A percentile compares a stretch with the other conserved stretches of the same genome.
Evolutionary conservation across 2,888 invertebrate species (phyloP).

Genomic region (Caenorhabditis drosophilae): DNA sequence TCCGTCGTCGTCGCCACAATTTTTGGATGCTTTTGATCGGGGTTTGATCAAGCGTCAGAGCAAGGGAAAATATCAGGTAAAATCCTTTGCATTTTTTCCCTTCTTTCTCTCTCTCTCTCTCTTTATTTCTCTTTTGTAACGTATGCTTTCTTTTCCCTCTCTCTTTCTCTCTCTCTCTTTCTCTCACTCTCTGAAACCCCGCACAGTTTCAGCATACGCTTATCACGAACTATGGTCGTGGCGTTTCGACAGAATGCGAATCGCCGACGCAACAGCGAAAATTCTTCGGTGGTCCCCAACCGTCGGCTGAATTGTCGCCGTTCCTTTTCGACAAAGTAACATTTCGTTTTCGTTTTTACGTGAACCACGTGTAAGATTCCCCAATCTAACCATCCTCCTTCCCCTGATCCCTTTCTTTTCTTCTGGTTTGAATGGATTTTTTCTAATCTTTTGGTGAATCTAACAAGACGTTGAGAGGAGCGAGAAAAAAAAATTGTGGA

Average conservation of each 20-base stretch:
- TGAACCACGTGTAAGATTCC: too few species aligned
- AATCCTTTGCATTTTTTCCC: too few species aligned
- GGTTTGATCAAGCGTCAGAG: slow-evolving; percentile 66
- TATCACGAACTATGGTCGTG: slow-evolving; percentile 62
- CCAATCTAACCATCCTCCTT: neutral
- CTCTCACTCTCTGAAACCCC: slow-evolving; percentile 3
- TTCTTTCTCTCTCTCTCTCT: too few species aligned
- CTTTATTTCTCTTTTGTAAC: neutral
- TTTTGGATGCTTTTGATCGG: slow-evolving; percentile 63
- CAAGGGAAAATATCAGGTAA: slow-evolving; percentile 68
- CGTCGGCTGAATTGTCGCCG: slow-evolving; percentile 63
- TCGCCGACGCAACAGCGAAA: slow-evolving; percentile 55
- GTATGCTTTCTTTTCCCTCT: slow-evolving; percentile 4
- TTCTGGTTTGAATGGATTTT: slow-evolving; percentile 1
- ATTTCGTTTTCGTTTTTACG: too few species aligned
- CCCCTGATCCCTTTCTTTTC: neutral
- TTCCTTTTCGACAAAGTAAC: slow-evolving; percentile 65
- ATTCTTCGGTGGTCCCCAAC: slow-evolving; percentile 66
- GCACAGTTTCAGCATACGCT: slow-evolving; percentile 33
- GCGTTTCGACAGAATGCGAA: slow-evolving; percentile 65
- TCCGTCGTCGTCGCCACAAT: slow-evolving; percentile 50
- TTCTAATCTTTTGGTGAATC: slow-evolving; percentile 4
- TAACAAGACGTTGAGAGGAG: too few species aligned
- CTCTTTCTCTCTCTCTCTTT: slow-evolving; percentile 15
- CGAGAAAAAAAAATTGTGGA: too few species aligned